Conservation (phyloP, 2,113 vertebrate genomes). For the Camelus dromedarius region DNA sequence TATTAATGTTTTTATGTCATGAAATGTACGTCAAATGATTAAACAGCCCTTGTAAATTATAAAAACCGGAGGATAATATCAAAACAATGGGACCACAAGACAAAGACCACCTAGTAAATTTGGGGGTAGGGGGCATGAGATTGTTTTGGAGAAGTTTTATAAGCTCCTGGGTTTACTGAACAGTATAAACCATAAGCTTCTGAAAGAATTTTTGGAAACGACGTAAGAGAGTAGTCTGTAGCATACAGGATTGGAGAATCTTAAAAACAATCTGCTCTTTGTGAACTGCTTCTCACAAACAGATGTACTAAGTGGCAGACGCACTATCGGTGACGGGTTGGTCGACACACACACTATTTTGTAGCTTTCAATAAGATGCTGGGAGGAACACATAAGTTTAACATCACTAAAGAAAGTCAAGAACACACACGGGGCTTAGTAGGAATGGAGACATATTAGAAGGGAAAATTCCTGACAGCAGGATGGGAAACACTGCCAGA, state of each 20-base stretch:
- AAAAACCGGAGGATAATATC: neutral
- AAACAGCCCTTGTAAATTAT: conserved; percentile 13
- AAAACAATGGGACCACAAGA: neutral
- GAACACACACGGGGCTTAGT: neutral
- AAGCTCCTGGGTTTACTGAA: conserved; percentile 8
- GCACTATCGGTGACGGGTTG: no score
- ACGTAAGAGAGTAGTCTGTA: neutral
- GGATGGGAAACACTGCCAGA: neutral
- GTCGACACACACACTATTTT: neutral
- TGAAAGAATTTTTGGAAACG: conserved; percentile 48
- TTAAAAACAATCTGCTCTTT: neutral
- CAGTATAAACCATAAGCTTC: neutral
- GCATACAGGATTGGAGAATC: neutral
- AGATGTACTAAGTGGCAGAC: neutral
- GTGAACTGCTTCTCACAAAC: neutral
- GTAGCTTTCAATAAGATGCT: neutral
- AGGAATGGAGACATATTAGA: neutral
- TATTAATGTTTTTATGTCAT: conserved; percentile 34
- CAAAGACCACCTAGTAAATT: conserved; percentile 32
- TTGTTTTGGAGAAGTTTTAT: conserved; percentile 30
- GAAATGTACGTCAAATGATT: conserved; percentile 28
- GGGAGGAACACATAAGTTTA: neutral
- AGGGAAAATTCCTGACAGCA: neutral
- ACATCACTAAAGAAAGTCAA: neutral
- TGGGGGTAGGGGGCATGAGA: neutral